A percentile compares a stretch with the other conserved stretches of the same genome.
phyloP scores from a whole-genome alignment of 2,888 invertebrate species.

The Pantelozetes paolii region DNA sequence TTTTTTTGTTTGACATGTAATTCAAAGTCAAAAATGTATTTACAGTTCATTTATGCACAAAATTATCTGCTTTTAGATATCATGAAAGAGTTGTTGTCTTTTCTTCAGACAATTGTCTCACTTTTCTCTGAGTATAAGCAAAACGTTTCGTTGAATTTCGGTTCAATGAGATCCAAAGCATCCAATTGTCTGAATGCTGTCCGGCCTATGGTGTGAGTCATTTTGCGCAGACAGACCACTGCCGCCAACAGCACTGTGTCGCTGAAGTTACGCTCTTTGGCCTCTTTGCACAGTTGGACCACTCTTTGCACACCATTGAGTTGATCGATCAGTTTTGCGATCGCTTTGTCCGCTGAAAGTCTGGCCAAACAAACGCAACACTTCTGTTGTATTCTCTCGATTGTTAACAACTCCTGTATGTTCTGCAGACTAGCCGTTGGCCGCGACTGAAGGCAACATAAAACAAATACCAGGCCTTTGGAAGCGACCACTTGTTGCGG shows the following conservation, averaged over 20 bases:
- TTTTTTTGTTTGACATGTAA: too few relatives aligned
- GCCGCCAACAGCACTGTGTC: constrained; percentile 66
- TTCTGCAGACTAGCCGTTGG: constrained; percentile 49
- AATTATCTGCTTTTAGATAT: neutral
- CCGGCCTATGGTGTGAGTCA: constrained; percentile 57
- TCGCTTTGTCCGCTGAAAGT: constrained; percentile 51
- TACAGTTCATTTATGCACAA: neutral
- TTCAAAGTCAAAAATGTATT: too few relatives aligned
- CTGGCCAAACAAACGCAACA: constrained; percentile 73
- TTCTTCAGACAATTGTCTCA: constrained; percentile 21
- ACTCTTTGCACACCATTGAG: constrained; percentile 55
- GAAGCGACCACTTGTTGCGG: constrained; percentile 60
- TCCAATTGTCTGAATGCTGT: constrained; percentile 49
- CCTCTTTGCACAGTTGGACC: constrained; percentile 66
- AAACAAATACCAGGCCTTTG: constrained; percentile 64
- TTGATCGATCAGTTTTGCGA: constrained; percentile 48
- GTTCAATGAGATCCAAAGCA: neutral
- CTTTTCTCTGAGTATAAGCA: constrained; percentile 15
- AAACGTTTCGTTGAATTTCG: constrained; percentile 24
- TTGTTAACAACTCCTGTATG: constrained; percentile 58
- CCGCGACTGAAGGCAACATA: constrained; percentile 65
- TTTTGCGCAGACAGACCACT: constrained; percentile 63
- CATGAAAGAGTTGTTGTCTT: too few relatives aligned
- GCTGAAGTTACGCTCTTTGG: constrained; percentile 61
- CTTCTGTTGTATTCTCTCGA: constrained; percentile 73